Percentiles rank a stretch among this genome's conserved stretches.
Conservation (phyloP, 1,140 invertebrate species). For the Laodelphax striatellus region DNA sequence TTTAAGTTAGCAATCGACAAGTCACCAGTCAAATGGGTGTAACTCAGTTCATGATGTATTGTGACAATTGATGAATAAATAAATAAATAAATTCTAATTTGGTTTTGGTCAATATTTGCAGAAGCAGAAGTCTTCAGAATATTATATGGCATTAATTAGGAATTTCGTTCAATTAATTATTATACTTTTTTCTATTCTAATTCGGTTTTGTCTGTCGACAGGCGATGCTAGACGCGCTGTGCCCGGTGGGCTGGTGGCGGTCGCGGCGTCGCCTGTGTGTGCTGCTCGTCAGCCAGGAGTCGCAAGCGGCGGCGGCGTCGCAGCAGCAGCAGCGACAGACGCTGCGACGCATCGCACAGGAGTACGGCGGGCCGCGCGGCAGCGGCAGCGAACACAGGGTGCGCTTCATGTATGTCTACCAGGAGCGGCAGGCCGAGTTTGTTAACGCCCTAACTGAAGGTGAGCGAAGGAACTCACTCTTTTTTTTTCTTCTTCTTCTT, state of each 20-base stretch:
- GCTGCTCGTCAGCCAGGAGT: conserved; percentile 67
- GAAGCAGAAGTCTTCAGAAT: no score
- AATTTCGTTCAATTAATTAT: no score
- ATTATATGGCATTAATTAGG: no score
- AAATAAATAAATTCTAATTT: no score
- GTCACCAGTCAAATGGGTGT: no score
- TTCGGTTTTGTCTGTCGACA: conserved; percentile 27
- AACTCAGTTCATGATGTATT: no score
- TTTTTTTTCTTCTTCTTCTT: no score
- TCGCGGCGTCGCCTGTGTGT: conserved; percentile 78
- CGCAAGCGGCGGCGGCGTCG: conserved; percentile 27
- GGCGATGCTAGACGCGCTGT: conserved; percentile 68
- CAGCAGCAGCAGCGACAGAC: conserved; percentile 47
- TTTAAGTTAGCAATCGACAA: no score
- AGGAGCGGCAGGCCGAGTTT: conserved; percentile 71
- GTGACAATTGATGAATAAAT: no score
- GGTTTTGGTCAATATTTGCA: no score
- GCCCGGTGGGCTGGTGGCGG: conserved; percentile 72
- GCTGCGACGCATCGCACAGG: conserved; percentile 54
- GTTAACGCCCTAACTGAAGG: conserved; percentile 58
- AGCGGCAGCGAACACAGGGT: conserved; percentile 42
- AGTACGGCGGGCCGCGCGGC: conserved; percentile 35
- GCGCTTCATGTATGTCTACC: conserved; percentile 76
- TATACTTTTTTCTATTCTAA: no score
- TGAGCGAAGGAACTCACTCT: no score